Conservation (phyloP, 37 sponge, comb jelly and placozoan species). For the Haliclona indistincta region DNA sequence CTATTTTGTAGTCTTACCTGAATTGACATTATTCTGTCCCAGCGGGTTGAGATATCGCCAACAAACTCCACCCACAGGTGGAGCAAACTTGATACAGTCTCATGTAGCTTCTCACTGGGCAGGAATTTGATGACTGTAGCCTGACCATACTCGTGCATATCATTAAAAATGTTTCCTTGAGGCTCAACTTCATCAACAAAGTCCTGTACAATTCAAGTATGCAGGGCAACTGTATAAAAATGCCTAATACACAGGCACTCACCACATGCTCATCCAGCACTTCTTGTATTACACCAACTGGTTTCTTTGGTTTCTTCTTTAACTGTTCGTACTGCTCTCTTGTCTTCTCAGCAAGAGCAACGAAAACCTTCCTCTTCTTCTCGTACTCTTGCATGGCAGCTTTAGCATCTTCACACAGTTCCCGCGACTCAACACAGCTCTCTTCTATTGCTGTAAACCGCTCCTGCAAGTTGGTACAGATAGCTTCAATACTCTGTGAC, state of each 20-base stretch:
- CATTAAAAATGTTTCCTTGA: background rate
- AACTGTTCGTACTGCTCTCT: background rate
- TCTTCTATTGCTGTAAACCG: constrained; percentile 21
- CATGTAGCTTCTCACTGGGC: constrained; percentile 37
- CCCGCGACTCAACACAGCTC: constrained; percentile 9
- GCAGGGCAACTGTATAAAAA: background rate
- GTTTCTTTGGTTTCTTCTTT: constrained; percentile 30
- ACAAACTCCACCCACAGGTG: constrained; percentile 37
- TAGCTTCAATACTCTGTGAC: constrained; percentile 1
- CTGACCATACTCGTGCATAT: background rate
- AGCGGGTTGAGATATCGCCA: background rate
- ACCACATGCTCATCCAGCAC: constrained; percentile 49
- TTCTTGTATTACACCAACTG: constrained; percentile 38
- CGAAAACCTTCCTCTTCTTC: background rate
- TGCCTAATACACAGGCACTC: constrained; percentile 1
- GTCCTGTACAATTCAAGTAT: constrained; percentile 1
- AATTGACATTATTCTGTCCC: no score
- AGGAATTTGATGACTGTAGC: constrained; percentile 10
- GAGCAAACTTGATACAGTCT: constrained; percentile 11
- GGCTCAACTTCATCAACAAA: background rate
- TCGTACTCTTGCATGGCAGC: constrained; percentile 18
- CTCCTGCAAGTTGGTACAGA: background rate
- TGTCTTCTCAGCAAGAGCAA: constrained; percentile 17
- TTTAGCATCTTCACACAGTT: constrained; percentile 50
- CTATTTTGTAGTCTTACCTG: no score